Conservation (phyloP, 2,113 vertebrate genomes). For the Osmerus mordax region DNA sequence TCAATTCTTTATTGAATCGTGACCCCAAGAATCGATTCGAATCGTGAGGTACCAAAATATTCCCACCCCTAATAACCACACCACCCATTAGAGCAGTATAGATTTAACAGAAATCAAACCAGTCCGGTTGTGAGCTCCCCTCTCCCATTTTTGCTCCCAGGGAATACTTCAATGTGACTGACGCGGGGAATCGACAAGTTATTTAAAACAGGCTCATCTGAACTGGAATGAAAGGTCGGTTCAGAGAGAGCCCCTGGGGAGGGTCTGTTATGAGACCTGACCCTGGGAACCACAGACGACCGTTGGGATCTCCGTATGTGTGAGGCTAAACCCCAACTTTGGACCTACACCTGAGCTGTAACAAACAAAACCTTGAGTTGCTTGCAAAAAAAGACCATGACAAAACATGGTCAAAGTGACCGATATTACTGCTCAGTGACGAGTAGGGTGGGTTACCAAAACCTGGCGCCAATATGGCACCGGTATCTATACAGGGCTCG, state of each 20-base stretch:
- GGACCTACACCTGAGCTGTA: background rate
- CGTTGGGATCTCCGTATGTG: background rate
- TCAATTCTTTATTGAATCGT: too few relatives aligned
- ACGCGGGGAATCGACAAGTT: background rate
- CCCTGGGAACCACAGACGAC: background rate
- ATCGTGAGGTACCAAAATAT: too few relatives aligned
- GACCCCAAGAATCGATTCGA: too few relatives aligned
- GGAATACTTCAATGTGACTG: background rate
- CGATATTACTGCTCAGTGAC: too few relatives aligned
- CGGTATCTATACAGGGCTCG: too few relatives aligned
- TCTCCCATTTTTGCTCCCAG: background rate
- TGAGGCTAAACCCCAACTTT: background rate
- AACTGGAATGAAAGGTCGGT: background rate
- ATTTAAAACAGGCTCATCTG: background rate
- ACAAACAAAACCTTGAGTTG: background rate
- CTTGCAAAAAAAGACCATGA: background rate
- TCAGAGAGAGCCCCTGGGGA: background rate
- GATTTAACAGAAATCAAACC: slow-evolving; percentile 5
- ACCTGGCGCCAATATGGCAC: too few relatives aligned
- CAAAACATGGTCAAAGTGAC: background rate
- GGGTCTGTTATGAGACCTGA: background rate
- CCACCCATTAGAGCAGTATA: background rate
- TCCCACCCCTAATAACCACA: background rate
- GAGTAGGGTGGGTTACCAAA: too few relatives aligned
- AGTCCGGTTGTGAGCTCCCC: background rate